A percentile compares a stretch with the other conserved stretches of the same genome.
These are phyloP conservation scores for Rhabdophis nuchalis DNA, from an alignment of 2,797 vertebrate genomes.

Conservation along the genomic window DNA sequence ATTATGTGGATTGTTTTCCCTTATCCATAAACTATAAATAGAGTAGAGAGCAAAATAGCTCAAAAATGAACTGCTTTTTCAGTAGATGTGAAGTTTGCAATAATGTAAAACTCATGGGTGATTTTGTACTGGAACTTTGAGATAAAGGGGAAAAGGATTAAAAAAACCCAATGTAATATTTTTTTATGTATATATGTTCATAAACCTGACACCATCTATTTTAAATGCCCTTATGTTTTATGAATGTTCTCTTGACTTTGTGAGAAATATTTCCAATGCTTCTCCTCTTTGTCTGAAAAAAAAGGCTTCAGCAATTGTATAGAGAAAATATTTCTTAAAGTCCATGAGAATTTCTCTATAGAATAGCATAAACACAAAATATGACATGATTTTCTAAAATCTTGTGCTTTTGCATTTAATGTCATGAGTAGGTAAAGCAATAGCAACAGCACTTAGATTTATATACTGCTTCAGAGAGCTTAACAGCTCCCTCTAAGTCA, in stretches of 20 bases:
- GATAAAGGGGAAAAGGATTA: neutral
- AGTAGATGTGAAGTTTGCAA: neutral
- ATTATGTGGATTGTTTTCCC: neutral
- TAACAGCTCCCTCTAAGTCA: too few species aligned
- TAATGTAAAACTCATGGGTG: neutral
- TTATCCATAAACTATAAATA: neutral
- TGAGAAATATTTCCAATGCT: neutral
- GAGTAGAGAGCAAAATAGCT: neutral
- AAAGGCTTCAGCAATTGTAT: neutral
- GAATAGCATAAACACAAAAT: slow-evolving; percentile 29
- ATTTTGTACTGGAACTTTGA: neutral
- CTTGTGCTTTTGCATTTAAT: neutral
- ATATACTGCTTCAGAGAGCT: too few species aligned
- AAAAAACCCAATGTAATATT: neutral
- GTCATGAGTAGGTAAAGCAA: slow-evolving; percentile 10
- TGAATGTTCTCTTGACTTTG: neutral
- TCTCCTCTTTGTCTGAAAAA: neutral
- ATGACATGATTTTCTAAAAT: neutral
- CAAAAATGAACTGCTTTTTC: neutral
- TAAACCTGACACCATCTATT: neutral
- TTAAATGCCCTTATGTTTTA: neutral
- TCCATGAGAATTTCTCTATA: slow-evolving; percentile 15
- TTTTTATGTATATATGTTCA: neutral
- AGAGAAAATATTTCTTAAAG: slow-evolving; percentile 43
- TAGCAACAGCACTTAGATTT: too few species aligned